Base-by-base conservation (phyloP, 2,888 invertebrate species). In the Cryptophagus acutangulus region DNA sequence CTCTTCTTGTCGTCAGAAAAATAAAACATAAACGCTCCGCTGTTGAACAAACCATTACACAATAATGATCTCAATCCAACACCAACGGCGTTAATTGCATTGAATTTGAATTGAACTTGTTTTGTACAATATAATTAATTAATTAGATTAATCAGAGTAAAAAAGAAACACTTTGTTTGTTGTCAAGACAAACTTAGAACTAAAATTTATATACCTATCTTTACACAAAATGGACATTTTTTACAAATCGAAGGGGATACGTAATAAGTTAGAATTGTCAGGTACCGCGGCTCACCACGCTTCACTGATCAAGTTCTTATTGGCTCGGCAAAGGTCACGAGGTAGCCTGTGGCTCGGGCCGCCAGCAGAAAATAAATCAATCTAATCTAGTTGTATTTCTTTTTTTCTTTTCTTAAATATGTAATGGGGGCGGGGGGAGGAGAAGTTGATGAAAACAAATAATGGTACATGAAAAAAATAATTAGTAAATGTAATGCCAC, bases 171-270 rank as follows among this genome's bases (percentile, higher is more conserved):
- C 44, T 48, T 43, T 52, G 48, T 53, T 46, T 47, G 47, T 55
- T 51, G 15, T 36, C 53, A 53, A 53, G 53, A 65, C 59, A 61
- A 65, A 67, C 68, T 67, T 67, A 69, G n/a, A 66, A 62, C 67
- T 68, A 67, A 67, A 66, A 67, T 68, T n/a, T n/a, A n/a, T 67
- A 67, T 66, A 68, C 62, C 69, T 70, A 70, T 68, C 64, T 71
- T 71, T 71, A 71, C 70, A 71, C 65, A 69, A 68, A 70, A 67
- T 70, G 70, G 70, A 70, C 70, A 69, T 69, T 68, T 65, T 70
- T 69, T 68, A 68, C 67, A 70, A 69, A 66, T 67, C 62, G 65
- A 69, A 67, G 66, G 65, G 66, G 63, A 58, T 69, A 69, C 67
- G 68, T 66, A 67, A 67, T 69, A 64, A 64, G 62, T 63, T 62